phyloP scores from a whole-genome alignment of 1,140 invertebrate species.

The Ceratosolen fusciceps region DNA sequence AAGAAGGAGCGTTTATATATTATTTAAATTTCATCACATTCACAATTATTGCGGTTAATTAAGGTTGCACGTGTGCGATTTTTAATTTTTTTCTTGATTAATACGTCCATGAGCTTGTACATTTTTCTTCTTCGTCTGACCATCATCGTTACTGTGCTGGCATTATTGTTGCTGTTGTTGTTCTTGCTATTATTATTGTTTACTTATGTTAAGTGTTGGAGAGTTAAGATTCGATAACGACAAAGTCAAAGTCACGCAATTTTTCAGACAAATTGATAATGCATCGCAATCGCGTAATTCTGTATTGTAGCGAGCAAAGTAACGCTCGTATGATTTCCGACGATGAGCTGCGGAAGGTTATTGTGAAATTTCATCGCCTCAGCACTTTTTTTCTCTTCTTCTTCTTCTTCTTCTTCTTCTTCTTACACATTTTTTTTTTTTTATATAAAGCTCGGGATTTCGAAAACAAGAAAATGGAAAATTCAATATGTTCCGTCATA shows the following conservation, averaged over 20 bases:
- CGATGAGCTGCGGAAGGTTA: not conserved
- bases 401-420: too few species aligned
- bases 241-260: constrained; percentile 26
- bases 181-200: not conserved
- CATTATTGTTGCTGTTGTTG: too few species aligned
- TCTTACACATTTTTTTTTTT: too few species aligned
- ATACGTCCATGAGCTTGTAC: not conserved
- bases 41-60: not conserved
- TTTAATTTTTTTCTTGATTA: not conserved
- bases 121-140: not conserved
- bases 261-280: constrained; percentile 5
- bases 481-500: not conserved
- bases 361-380: constrained; percentile 23
- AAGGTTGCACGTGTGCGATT: not conserved
- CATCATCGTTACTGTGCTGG: too few species aligned
- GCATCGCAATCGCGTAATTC: constrained; percentile 3
- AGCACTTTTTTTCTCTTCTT: too few species aligned
- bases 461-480: constrained; percentile 18
- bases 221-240: constrained; percentile 16
- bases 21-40: not conserved
- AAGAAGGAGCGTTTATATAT: too few species aligned
- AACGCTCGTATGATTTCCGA: constrained; percentile 5
- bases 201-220: not conserved
- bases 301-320: constrained; percentile 3
- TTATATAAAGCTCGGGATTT: constrained; percentile 13